Evolutionary conservation across 2,888 invertebrate genomes (phyloP), one percentile per base, ranked within the genome.

Genomic region (Buathra laborator): DNA sequence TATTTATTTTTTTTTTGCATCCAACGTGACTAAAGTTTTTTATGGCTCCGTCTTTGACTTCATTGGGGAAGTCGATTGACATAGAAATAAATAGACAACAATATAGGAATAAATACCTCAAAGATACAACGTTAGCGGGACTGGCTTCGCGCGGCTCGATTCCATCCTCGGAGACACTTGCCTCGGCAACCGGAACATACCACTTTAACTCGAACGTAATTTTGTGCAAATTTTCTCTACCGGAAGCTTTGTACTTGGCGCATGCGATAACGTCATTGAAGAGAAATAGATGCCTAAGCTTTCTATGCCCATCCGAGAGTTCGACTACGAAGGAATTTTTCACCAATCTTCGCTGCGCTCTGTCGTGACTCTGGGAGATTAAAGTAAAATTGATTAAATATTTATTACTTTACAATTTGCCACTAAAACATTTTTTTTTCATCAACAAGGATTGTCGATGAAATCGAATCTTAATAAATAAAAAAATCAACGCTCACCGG

Each of bases 251-350:
- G 92, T 98, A 98, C 95, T 98, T 99, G 90, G 99, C 98, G 94
- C 99, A 99, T 76, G 99, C 98, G 89, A 99, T 97, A 70, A 98
- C 97, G 94, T 99, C 99, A 92, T 98, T 98, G 94, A 99, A 99
- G 19, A 99, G 95, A 94, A 99, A 98, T 86, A 99, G 95, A 95
- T 99, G 99, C 84, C 99, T 95, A 86, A 99, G 94, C 94, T 99
- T 99, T 83, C 99, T 95, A 94, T 97, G 97, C 12, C 97, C 97
- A 92, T 98, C 98, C 3, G 97, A 97, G 79, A 98, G 95, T 94
- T 99, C 99, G 29, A 99, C 98, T 86, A 99, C 97, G 92, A 98
- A 98, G 0, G 98, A 98, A 94, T 98, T 98, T 94, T 98, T 98
- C 43, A 98, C 98, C 91, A 99, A 96, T 93, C 98, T 96, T 86